Evolutionary conservation across 2,113 vertebrate species (phyloP).

Genomic region (Grallaria varia): DNA sequence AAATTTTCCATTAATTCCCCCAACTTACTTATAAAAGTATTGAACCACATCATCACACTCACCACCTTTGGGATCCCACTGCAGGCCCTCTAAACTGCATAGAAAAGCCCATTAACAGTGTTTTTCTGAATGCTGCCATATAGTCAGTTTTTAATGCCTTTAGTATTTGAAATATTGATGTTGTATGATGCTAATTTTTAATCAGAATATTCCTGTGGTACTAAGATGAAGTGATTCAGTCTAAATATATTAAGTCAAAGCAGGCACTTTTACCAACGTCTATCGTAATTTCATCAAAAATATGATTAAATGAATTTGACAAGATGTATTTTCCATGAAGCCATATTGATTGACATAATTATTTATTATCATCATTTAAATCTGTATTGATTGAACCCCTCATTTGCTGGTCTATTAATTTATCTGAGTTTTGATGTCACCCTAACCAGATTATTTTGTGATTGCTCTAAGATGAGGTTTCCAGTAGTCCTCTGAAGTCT

Average conservation of each 20-base stretch:
- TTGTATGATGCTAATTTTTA: constrained; percentile 18
- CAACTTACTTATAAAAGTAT: background rate
- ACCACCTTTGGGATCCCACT: background rate
- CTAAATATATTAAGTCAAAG: constrained; percentile 28
- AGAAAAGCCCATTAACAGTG: background rate
- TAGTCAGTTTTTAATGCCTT: background rate
- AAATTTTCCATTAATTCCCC: background rate
- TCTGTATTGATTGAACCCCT: constrained; percentile 27
- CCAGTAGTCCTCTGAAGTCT: background rate
- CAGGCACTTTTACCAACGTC: background rate
- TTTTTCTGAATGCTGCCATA: background rate
- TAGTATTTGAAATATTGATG: constrained; percentile 13
- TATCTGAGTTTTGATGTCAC: background rate
- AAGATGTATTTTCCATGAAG: constrained; percentile 35
- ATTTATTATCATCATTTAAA: constrained; percentile 33
- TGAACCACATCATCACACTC: background rate
- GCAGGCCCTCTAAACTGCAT: background rate
- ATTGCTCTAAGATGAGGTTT: background rate
- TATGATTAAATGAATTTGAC: constrained; percentile 23
- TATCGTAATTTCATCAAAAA: constrained; percentile 29
- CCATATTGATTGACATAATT: constrained; percentile 50
- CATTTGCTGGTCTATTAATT: constrained; percentile 10
- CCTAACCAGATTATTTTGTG: background rate
- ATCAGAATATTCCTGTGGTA: constrained; percentile 6
- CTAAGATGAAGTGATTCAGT: constrained; percentile 21